Conservation (phyloP, 2,113 vertebrate genomes). For the Phylloscopus whistleri region DNA sequence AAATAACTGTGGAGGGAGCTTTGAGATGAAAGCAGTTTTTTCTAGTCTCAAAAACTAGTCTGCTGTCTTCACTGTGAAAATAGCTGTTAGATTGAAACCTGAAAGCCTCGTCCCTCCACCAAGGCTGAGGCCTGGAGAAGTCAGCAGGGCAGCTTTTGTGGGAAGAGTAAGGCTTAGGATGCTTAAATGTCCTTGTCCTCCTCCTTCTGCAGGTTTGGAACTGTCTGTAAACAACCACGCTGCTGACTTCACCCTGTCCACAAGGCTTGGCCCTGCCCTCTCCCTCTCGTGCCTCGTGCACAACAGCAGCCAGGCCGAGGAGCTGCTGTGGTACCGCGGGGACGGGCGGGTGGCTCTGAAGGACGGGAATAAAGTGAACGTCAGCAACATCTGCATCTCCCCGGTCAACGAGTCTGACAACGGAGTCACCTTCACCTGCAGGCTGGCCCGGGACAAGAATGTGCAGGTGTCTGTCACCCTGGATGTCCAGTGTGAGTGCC, state of each 20-base stretch:
- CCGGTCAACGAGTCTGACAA: conserved; percentile 55
- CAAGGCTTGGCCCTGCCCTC: rapidly evolving
- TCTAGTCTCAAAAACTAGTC: not conserved
- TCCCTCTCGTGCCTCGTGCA: conserved; percentile 63
- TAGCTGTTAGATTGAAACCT: not conserved
- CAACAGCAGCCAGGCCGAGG: conserved; percentile 62
- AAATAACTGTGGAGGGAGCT: not conserved
- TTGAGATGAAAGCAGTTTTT: not conserved
- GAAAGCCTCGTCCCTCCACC: not conserved
- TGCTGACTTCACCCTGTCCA: conserved; percentile 20
- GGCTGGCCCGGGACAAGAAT: conserved; percentile 39
- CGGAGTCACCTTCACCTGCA: conserved; percentile 70
- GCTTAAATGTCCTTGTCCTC: not conserved
- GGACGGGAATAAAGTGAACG: conserved; percentile 69
- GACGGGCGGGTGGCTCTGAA: conserved; percentile 34
- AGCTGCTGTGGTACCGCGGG: conserved; percentile 74
- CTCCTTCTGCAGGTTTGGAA: conserved; percentile 48
- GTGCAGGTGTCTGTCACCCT: conserved; percentile 68
- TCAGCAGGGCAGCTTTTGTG: not conserved
- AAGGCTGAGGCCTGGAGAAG: not conserved
- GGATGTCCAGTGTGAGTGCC: conserved; percentile 74
- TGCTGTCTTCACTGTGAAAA: not conserved
- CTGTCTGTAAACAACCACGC: conserved; percentile 65
- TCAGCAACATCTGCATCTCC: conserved; percentile 73
- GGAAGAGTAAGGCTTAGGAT: not conserved